Percentiles rank a stretch among this genome's conserved stretches.
phyloP scores from a whole-genome alignment of 1,140 invertebrate species.

The Eufriesea mexicana region DNA sequence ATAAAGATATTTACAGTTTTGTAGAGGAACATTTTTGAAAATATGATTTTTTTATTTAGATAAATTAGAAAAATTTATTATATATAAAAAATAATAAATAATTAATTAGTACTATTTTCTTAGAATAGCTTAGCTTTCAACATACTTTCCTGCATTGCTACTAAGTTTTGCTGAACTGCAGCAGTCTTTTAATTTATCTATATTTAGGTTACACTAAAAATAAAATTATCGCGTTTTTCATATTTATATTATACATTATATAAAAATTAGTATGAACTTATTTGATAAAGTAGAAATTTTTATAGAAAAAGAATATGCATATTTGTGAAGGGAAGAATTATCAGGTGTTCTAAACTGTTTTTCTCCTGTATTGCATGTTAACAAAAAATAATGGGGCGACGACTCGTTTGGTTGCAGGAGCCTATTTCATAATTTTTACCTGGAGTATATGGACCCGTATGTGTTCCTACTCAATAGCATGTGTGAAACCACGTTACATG shows the following conservation, averaged over 20 bases:
- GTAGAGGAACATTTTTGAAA: slow-evolving; percentile 1
- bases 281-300: slow-evolving; percentile 11
- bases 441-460: slow-evolving; percentile 83
- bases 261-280: neutral
- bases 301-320: slow-evolving; percentile 2
- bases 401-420: slow-evolving; percentile 82
- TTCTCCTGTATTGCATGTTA: slow-evolving; percentile 76
- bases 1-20: slow-evolving; percentile 41
- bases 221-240: neutral
- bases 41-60: slow-evolving; percentile 2
- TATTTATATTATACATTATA: neutral
- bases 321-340: slow-evolving; percentile 16
- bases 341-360: slow-evolving; percentile 54
- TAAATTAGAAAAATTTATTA: slow-evolving; percentile 3
- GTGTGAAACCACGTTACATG: slow-evolving; percentile 82
- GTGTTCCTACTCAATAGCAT: slow-evolving; percentile 83
- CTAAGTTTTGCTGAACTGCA: slow-evolving; percentile 26
- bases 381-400: slow-evolving; percentile 79
- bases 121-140: slow-evolving; percentile 12
- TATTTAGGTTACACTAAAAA: slow-evolving; percentile 2
- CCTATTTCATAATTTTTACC: slow-evolving; percentile 83
- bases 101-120: slow-evolving; percentile 10
- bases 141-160: slow-evolving; percentile 23
- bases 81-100: neutral
- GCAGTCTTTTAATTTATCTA: neutral